Conservation (phyloP, 2,888 invertebrate species). For the Heliconius ethilla region DNA sequence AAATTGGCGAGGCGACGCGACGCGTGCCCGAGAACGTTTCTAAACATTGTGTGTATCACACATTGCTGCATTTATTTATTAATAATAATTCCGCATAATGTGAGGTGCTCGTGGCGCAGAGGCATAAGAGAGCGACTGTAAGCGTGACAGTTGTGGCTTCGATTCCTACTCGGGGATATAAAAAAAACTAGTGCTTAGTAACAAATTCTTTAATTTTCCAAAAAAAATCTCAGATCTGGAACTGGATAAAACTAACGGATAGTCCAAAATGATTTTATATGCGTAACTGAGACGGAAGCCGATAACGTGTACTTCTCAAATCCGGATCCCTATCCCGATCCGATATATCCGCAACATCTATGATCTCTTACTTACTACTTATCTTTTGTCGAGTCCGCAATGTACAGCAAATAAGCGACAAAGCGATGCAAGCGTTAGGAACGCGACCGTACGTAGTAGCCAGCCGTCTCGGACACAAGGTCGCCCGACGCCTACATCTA, state of each 20-base stretch:
- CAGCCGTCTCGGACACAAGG: slow-evolving; percentile 74
- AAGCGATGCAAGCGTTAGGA: slow-evolving; percentile 37
- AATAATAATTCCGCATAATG: not conserved
- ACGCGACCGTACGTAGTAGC: slow-evolving; percentile 52
- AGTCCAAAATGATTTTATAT: too few species aligned
- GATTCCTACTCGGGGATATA: too few species aligned
- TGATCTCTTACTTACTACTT: not conserved
- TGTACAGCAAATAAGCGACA: slow-evolving; percentile 43
- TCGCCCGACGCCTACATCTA: slow-evolving; percentile 73
- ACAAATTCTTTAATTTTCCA: too few species aligned
- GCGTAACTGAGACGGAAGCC: too few species aligned
- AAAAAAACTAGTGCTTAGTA: too few species aligned
- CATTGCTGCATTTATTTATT: slow-evolving; percentile 47
- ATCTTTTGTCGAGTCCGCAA: slow-evolving; percentile 37
- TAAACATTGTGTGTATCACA: slow-evolving; percentile 48
- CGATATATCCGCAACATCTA: not conserved
- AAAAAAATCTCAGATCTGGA: too few species aligned
- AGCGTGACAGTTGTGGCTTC: too few species aligned
- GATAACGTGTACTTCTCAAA: too few species aligned
- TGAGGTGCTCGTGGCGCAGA: too few species aligned
- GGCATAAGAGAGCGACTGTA: too few species aligned
- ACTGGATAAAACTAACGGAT: too few species aligned
- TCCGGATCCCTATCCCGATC: too few species aligned
- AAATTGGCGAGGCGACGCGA: slow-evolving; percentile 76
- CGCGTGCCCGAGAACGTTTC: slow-evolving; percentile 55